Evolutionary conservation across 2,113 vertebrate species (phyloP), one percentile per base, ranked within the genome.

Genomic region (Scomber japonicus): DNA sequence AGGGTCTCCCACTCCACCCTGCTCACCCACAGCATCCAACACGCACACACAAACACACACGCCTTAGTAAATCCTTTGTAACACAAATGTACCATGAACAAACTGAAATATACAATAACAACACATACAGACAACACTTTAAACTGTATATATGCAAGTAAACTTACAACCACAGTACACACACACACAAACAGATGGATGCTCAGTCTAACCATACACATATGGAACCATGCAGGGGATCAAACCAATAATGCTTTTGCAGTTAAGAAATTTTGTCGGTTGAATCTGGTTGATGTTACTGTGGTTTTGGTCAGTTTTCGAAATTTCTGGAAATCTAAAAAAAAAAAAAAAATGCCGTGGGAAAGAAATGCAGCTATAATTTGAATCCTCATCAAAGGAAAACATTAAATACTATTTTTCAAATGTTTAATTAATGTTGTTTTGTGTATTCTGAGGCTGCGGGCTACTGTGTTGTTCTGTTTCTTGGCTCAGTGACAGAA

Each of bases 321-420:
- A 89, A 85, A 75, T 71, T 73, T 71, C 57, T 53, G 74, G 74
- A 85, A 81, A 83, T 81, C 71, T 81, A 63, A 85, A 85, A 82
- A 77, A 27, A 27, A 21, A 83, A 84, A 84, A 40, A 40, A 40
- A 9, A 40, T 55, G 78, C 19, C 17, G 62, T 91, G 90, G 86
- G 90, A 91, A 92, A 85, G 90, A 81, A 88, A 92, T 90, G 75
- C 51, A 67, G 54, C 57, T 51, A 79, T 48, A 82, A 84, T 90
- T 80, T 50, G 59, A 84, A 68, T 64, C 45, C 2, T 63, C 75
- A 71, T 82, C 68, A 80, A 80, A 85, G 73, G 31, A 30, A 21
- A 55, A 4, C 59, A 49, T 67, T 80, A 72, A 69, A 81, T 84
- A 62, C 75, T 44, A 62, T 79, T 81, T 80, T 51, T 69, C 0